phyloP scores from a whole-genome alignment of 2,113 vertebrate genomes.

The Eretmodus cyanostictus region DNA sequence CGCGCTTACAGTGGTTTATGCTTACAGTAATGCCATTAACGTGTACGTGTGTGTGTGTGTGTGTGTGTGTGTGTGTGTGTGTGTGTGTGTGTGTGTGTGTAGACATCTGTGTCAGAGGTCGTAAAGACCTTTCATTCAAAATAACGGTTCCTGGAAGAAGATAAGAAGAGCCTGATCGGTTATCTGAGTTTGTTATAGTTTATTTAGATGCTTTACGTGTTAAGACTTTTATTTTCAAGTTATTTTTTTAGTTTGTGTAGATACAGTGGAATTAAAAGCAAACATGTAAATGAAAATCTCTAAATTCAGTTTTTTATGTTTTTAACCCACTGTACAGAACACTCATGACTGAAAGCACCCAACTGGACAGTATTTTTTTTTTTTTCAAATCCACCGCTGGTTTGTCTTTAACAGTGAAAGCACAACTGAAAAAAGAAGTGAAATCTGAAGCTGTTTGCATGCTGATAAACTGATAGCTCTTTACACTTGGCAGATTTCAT shows the following conservation, averaged over 20 bases:
- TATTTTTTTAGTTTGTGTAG: background rate
- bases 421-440: background rate
- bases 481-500: background rate
- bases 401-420: background rate
- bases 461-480: background rate
- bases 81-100: background rate
- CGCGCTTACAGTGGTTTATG: constrained; percentile 49
- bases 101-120: constrained; percentile 44
- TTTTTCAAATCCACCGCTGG: background rate
- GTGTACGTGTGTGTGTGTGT: constrained; percentile 2
- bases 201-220: background rate
- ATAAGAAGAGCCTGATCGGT: background rate
- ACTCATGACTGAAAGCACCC: background rate
- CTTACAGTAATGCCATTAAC: constrained; percentile 67
- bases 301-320: background rate
- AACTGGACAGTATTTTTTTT: background rate
- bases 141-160: constrained; percentile 52
- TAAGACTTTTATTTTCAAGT: background rate
- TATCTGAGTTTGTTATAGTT: background rate
- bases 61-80: background rate
- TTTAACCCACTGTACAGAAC: background rate
- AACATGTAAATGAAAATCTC: background rate
- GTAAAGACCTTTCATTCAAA: constrained; percentile 53
- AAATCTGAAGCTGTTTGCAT: background rate
- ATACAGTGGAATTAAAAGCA: background rate